Evolutionary conservation across 1,140 invertebrate species (phyloP), one percentile per base, ranked within the genome.

Genomic region (Druon quercuslanigerum): DNA sequence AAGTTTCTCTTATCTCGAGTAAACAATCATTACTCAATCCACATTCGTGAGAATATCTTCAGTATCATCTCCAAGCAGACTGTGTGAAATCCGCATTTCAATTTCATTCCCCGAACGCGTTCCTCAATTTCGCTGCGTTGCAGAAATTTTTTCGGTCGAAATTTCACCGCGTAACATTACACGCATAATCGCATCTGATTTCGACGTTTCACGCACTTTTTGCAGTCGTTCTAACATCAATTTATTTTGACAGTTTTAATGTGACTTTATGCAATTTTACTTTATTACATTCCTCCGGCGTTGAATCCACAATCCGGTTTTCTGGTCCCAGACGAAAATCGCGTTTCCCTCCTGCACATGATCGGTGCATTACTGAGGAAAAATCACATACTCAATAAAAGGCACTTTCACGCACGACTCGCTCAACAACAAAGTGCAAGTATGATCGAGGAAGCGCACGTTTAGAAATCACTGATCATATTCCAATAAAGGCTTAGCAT

Each of bases 151-250:
- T 66, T 16, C 25, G 40, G 60, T n/a, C 16, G 14, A 20, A 6
- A 66, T 40, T 66, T 66, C 60, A 66, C 6, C 33, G 73, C 73
- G 79, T 79, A 82, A 82, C 52, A 60, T 57, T 79, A 80, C 56
- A 76, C 77, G 75, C 71, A 72, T 78, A 75, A 74, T 77, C 70
- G 76, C 78, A 75, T 81, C 78, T 81, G 52, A 83, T 83, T 83
- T 78, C 75, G 57, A 75, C 50, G 51, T 52, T 76, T 50, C 57
- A 77, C 77, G 74, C 76, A 73, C 71, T 81, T 83, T 83, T 79
- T 54, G 52, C 16, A 25, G 14, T 40, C 12, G 12, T 16, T 33
- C n/a, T 11, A 40, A 40, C 12, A 40, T n/a, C 16, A 40, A 66
- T 66, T 4, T 16, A 25, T 66, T 25, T 14, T 40, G 20, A 2